phyloP scores from a whole-genome alignment of 2,888 invertebrate species.

The Epinotia bilunana region DNA sequence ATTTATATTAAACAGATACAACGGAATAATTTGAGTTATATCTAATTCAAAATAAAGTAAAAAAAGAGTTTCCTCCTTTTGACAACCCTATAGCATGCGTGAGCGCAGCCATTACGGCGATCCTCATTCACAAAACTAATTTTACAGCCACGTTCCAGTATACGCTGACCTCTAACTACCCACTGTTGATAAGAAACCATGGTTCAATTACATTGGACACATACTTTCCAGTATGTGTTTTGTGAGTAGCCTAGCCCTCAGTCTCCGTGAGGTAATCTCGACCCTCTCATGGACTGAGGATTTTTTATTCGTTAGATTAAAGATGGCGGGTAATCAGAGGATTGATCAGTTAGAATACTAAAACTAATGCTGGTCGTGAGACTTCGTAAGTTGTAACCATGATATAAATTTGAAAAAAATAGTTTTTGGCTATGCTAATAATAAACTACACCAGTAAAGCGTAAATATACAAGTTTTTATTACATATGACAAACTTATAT shows the following conservation, averaged over 20 bases:
- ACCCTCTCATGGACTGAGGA: background rate
- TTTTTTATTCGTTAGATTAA: constrained; percentile 5
- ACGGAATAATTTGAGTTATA: no score
- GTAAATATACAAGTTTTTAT: no score
- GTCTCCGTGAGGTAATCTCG: background rate
- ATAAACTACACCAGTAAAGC: no score
- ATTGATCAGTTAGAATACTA: background rate
- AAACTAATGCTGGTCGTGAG: no score
- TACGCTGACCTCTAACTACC: background rate
- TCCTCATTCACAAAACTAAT: background rate
- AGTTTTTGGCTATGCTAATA: no score
- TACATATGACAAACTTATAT: no score
- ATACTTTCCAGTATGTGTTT: background rate
- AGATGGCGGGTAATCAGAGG: constrained; percentile 12
- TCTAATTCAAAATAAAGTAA: no score
- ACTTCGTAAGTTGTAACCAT: no score
- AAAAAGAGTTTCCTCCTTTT: background rate
- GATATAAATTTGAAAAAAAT: background rate
- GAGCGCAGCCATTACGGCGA: constrained; percentile 24
- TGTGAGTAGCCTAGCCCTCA: background rate
- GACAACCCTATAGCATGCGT: constrained; percentile 28
- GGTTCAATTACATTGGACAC: background rate
- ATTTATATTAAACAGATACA: no score
- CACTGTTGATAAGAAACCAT: background rate
- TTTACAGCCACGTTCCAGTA: background rate